Conservation (phyloP, 2,113 vertebrate genomes). For the Nothobranchius kuhntae region DNA sequence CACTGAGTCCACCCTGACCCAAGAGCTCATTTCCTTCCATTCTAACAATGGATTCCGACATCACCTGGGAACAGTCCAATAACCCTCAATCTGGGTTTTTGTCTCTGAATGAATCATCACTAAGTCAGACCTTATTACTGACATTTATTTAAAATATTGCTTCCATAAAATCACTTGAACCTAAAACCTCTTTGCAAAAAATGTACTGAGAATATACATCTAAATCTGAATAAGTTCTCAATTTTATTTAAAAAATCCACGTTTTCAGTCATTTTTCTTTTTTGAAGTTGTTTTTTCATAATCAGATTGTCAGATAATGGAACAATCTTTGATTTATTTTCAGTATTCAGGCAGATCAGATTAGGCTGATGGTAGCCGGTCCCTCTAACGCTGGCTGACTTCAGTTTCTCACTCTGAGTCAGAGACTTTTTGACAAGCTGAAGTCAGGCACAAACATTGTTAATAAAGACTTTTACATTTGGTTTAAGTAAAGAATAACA, state of each 20-base stretch:
- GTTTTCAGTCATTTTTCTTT: no score
- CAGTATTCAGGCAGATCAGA: no score
- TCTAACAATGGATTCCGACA: conserved; percentile 35
- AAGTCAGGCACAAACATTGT: conserved; percentile 9
- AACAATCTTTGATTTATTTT: no score
- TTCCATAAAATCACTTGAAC: neutral
- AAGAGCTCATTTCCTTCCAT: conserved; percentile 23
- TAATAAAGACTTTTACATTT: neutral
- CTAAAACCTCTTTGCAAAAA: no score
- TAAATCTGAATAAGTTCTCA: no score
- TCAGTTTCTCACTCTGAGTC: conserved; percentile 47
- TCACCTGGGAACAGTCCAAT: conserved; percentile 58
- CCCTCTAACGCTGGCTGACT: conserved; percentile 38
- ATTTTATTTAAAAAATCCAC: no score
- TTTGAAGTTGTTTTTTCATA: no score
- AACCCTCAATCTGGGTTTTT: conserved; percentile 51
- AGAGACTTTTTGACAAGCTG: conserved; percentile 32
- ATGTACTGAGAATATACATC: no score
- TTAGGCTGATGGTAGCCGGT: neutral
- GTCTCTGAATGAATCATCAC: conserved; percentile 23
- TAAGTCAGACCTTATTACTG: neutral
- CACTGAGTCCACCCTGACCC: conserved; percentile 26
- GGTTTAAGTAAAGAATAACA: neutral
- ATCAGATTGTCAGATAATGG: no score
- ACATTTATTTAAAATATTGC: neutral